Conservation (phyloP, 2,888 invertebrate genomes). For the Drosophila maculinotata region DNA sequence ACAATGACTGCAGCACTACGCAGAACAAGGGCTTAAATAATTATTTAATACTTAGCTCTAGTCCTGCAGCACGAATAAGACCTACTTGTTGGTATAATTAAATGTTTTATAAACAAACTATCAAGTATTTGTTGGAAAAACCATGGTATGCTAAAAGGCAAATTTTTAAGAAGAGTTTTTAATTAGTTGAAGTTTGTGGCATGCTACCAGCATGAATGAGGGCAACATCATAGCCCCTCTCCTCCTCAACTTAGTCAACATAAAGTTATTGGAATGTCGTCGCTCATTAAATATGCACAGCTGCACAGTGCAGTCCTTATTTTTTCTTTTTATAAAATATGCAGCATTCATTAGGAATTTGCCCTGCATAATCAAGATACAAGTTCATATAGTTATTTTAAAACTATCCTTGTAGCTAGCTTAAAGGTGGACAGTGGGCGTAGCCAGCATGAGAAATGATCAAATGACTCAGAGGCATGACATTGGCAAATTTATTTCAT, state of each 20-base stretch:
- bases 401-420: constrained; percentile 1
- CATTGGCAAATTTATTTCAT: constrained; percentile 50
- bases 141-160: too few relatives aligned
- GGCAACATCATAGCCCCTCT: constrained; percentile 4
- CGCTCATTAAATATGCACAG: constrained; percentile 59
- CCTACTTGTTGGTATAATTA: too few relatives aligned
- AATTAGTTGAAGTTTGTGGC: background rate
- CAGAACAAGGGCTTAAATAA: background rate
- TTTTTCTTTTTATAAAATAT: constrained; percentile 30
- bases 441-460: constrained; percentile 21
- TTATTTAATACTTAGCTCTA: background rate
- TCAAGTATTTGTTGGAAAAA: too few relatives aligned
- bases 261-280: constrained; percentile 28
- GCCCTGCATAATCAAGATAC: constrained; percentile 9
- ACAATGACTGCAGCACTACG: background rate
- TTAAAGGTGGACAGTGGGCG: background rate
- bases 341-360: constrained; percentile 32
- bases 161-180: too few relatives aligned
- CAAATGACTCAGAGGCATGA: constrained; percentile 34
- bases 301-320: constrained; percentile 25
- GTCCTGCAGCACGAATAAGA: too few relatives aligned
- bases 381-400: constrained; percentile 8
- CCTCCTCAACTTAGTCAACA: constrained; percentile 32
- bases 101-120: too few relatives aligned
- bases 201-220: background rate